Percentiles rank a stretch among this genome's conserved stretches.
Conservation (phyloP, 2,888 invertebrate species). For the Metopia argyrocephala region DNA sequence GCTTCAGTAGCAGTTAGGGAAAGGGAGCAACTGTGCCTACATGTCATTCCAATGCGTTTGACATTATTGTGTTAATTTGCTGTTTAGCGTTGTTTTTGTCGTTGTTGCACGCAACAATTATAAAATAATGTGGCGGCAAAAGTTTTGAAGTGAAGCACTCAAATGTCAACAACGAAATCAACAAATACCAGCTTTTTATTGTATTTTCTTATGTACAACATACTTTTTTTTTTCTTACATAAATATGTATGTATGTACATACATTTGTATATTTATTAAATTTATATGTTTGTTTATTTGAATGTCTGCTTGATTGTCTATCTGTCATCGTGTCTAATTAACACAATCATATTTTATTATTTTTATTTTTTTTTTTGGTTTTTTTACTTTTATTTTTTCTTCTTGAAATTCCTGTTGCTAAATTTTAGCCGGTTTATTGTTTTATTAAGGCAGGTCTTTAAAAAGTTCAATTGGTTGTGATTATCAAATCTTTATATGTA, state of each 20-base stretch:
- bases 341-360: slow-evolving; percentile 49
- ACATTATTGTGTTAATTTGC: slow-evolving; percentile 67
- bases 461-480: neutral
- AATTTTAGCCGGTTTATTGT: slow-evolving; percentile 27
- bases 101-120: slow-evolving; percentile 65
- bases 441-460: neutral
- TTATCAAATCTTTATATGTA: too few species aligned
- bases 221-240: too few species aligned
- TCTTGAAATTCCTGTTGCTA: slow-evolving; percentile 32
- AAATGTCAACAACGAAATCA: slow-evolving; percentile 61
- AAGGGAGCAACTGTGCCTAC: neutral
- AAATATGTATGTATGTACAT: neutral
- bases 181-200: slow-evolving; percentile 39
- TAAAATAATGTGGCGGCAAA: slow-evolving; percentile 67
- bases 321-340: slow-evolving; percentile 30
- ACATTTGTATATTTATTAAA: neutral
- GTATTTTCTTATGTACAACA: slow-evolving; percentile 9
- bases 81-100: slow-evolving; percentile 42
- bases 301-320: slow-evolving; percentile 25
- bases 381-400: slow-evolving; percentile 15
- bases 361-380: neutral
- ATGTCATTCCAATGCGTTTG: slow-evolving; percentile 60
- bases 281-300: neutral
- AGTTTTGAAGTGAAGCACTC: slow-evolving; percentile 65
- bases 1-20: neutral